A percentile compares a stretch with the other conserved stretches of the same genome.
These are phyloP conservation scores for Agrochola macilenta DNA, from an alignment of 2,888 invertebrate genomes.

Conservation along the genomic window DNA sequence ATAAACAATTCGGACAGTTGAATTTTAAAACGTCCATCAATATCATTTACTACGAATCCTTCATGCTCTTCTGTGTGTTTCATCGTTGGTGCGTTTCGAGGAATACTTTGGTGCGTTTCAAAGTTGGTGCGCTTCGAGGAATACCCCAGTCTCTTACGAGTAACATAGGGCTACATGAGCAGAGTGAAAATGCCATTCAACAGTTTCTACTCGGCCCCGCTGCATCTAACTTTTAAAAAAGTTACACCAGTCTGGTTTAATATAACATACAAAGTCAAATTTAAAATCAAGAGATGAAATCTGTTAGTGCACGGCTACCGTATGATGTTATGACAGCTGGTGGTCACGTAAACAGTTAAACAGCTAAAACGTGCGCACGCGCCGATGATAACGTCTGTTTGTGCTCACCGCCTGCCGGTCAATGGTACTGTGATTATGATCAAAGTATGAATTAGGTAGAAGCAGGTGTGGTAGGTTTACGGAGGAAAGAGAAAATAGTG, in stretches of 20 bases:
- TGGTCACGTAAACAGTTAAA: conserved; percentile 84
- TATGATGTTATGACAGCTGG: conserved; percentile 82
- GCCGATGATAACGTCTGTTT: conserved; percentile 81
- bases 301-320: conserved; percentile 67
- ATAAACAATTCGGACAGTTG: no score
- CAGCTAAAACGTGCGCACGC: conserved; percentile 77
- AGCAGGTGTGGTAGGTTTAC: conserved; percentile 47
- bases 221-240: background rate
- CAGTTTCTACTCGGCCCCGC: background rate
- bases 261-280: background rate
- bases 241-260: background rate
- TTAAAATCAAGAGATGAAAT: conserved; percentile 33
- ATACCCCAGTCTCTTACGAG: background rate
- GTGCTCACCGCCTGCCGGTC: conserved; percentile 70
- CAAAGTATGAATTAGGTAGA: conserved; percentile 31
- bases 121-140: no score
- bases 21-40: no score
- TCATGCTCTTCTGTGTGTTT: no score
- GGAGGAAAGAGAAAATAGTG: background rate
- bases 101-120: no score
- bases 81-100: no score
- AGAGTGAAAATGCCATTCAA: background rate
- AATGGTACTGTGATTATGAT: conserved; percentile 56
- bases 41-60: no score
- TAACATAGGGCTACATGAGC: background rate